Evolutionary conservation across 64 coral and sea anemone genomes (phyloP).

Genomic region (Cladopsammia gracilis): DNA sequence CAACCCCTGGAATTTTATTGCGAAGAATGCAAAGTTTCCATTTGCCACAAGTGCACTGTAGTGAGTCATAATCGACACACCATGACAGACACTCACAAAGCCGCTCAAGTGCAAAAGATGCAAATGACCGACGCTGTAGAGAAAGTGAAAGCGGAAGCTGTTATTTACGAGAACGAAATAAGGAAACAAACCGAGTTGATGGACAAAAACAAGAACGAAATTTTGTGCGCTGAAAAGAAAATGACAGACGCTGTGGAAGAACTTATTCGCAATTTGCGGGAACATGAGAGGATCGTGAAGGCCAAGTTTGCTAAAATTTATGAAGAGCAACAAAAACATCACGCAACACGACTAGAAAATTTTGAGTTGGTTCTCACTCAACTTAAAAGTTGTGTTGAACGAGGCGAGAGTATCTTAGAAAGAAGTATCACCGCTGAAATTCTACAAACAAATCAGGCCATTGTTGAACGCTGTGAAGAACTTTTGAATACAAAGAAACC

Average conservation of each 20-base stretch:
- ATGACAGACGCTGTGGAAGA: background rate
- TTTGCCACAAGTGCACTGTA: constrained; percentile 16
- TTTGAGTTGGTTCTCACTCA: background rate
- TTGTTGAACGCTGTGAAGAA: background rate
- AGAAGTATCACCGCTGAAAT: background rate
- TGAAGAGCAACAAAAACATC: constrained; percentile 16
- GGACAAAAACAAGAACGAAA: too few relatives aligned
- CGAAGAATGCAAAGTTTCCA: constrained; percentile 1
- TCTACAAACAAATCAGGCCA: background rate
- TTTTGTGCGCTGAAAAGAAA: background rate
- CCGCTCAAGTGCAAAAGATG: background rate
- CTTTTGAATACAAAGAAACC: background rate
- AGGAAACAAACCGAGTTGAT: too few relatives aligned
- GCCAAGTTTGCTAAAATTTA: background rate
- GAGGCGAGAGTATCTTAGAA: background rate
- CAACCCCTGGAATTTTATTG: constrained; percentile 29
- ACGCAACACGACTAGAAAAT: constrained; percentile 13
- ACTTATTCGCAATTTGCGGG: background rate
- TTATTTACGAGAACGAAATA: background rate
- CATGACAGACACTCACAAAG: constrained; percentile 16
- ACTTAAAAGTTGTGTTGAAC: background rate
- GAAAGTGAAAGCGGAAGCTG: background rate
- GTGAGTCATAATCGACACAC: constrained; percentile 1
- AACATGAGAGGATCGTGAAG: background rate
- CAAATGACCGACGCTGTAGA: background rate